Evolutionary conservation across 92 coral and sea anemone genomes (phyloP).

Genomic region (Micromussa lordhowensis): DNA sequence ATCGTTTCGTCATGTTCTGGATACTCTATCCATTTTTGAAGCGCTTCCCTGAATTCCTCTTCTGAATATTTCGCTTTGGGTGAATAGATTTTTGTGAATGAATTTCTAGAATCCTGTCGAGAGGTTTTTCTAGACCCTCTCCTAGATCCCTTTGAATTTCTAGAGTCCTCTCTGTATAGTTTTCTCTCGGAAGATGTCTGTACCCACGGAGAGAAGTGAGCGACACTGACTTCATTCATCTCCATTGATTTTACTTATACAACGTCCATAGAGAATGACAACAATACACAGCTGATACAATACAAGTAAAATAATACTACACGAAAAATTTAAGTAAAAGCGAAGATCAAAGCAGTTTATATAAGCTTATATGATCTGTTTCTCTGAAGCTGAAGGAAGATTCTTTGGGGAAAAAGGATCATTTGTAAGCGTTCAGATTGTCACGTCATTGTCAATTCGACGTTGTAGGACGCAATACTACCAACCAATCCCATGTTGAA

Average conservation of each 20-base stretch:
- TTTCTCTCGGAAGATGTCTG: constrained; percentile 20
- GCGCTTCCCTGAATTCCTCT: constrained; percentile 57
- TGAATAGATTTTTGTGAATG: constrained; percentile 1
- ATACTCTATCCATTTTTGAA: constrained; percentile 67
- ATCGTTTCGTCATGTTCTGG: constrained; percentile 53
- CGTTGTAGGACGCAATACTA: background rate
- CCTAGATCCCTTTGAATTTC: constrained; percentile 14
- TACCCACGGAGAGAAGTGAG: constrained; percentile 76
- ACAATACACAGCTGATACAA: background rate
- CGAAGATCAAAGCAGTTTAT: background rate
- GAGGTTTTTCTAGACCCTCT: constrained; percentile 23
- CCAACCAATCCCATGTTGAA: background rate
- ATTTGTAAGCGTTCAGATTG: background rate
- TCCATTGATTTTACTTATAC: constrained; percentile 37
- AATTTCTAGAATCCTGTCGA: constrained; percentile 19
- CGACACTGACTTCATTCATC: constrained; percentile 39
- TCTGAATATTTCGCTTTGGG: constrained; percentile 53
- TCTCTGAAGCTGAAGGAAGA: background rate
- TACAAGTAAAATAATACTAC: background rate
- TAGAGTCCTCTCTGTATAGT: constrained; percentile 34
- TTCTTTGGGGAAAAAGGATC: background rate
- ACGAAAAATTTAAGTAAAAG: background rate
- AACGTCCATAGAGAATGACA: background rate
- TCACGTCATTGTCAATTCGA: constrained; percentile 1
- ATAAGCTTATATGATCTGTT: background rate